Percentiles rank a stretch among this genome's conserved stretches.
Evolutionary conservation across 2,113 vertebrate genomes (phyloP).

Genomic region (Varanus komodoensis): DNA sequence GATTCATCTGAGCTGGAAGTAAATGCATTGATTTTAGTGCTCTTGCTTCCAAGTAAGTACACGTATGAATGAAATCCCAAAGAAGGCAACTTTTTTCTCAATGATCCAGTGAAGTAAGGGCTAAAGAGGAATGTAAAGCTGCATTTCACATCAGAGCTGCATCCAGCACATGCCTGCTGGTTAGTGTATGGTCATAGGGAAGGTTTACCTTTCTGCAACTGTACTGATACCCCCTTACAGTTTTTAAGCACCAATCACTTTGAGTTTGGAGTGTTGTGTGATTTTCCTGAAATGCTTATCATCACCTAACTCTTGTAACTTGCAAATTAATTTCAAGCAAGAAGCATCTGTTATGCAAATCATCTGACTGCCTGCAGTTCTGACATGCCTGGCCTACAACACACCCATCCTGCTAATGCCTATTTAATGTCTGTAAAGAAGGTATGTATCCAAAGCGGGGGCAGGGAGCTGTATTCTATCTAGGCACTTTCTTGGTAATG

Average conservation of each 20-base stretch:
- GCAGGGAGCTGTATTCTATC: neutral
- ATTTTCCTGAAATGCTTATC: neutral
- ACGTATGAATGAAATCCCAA: neutral
- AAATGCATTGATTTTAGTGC: neutral
- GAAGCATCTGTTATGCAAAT: neutral
- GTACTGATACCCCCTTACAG: neutral
- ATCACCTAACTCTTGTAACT: neutral
- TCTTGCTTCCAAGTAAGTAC: neutral
- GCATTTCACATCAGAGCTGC: neutral
- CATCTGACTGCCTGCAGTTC: conserved; percentile 11
- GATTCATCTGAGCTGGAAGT: neutral
- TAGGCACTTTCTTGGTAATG: conserved; percentile 35
- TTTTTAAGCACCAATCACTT: neutral
- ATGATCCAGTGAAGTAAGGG: neutral
- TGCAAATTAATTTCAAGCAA: neutral
- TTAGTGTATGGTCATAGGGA: neutral
- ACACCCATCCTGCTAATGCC: neutral
- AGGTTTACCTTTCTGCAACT: neutral
- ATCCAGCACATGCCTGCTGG: neutral
- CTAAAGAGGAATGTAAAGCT: neutral
- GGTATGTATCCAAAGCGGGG: neutral
- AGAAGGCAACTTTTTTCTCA: neutral
- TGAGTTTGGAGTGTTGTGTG: neutral
- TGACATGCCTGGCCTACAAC: conserved; percentile 24
- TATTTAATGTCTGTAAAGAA: neutral